Percentiles rank a stretch among this genome's conserved stretches.
phyloP scores from a whole-genome alignment of 2,113 vertebrate genomes.

The Grammomys surdaster region DNA sequence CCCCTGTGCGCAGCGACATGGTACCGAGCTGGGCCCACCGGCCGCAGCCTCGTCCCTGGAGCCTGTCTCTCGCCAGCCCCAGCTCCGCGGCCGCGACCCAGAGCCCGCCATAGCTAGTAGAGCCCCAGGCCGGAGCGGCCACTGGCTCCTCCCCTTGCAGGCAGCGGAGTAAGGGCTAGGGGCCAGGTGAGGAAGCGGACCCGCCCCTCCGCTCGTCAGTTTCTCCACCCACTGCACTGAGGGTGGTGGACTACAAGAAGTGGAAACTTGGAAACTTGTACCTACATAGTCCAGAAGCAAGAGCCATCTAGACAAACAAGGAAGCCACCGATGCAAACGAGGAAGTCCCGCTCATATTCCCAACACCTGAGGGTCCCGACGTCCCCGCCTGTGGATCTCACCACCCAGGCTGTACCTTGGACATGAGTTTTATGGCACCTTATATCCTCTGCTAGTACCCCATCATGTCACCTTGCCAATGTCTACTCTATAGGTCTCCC shows the following conservation, averaged over 20 bases:
- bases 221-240: background rate
- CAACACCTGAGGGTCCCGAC: background rate
- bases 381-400: background rate
- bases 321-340: background rate
- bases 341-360: background rate
- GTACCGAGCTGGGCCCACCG: background rate
- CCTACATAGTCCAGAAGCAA: background rate
- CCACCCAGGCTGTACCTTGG: background rate
- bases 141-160: background rate
- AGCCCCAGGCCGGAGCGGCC: background rate
- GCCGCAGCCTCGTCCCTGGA: background rate
- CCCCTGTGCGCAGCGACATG: constrained; percentile 46
- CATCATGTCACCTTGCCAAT: background rate
- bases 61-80: background rate
- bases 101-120: constrained; percentile 58
- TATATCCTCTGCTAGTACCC: background rate
- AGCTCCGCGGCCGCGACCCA: background rate
- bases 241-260: background rate
- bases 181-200: constrained; percentile 11
- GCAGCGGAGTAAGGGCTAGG: background rate
- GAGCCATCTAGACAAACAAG: background rate
- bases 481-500: background rate
- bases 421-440: background rate
- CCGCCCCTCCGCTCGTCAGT: background rate
- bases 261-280: background rate